Percentiles rank a stretch among this genome's conserved stretches.
Evolutionary conservation across 2,888 invertebrate species (phyloP).

Genomic region (Polydesmus complanatus): DNA sequence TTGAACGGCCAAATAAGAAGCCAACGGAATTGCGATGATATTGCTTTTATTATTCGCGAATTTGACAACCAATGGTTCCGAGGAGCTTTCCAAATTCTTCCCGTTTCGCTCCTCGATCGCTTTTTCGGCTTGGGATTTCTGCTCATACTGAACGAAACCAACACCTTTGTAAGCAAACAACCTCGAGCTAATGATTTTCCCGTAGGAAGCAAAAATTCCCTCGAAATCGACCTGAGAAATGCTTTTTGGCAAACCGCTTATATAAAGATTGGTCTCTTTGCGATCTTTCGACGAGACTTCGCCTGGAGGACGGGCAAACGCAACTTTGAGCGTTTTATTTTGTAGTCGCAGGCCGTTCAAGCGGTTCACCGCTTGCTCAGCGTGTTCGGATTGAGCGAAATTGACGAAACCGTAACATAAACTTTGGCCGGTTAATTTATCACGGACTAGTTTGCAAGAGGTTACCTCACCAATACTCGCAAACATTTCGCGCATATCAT

Average conservation of each 20-base stretch:
- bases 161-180: constrained; percentile 36
- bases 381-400: constrained; percentile 31
- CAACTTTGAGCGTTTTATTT: constrained; percentile 36
- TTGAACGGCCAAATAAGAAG: not conserved
- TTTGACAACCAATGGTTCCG: constrained; percentile 88
- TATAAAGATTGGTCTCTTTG: constrained; percentile 36
- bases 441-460: constrained; percentile 34
- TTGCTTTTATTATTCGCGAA: constrained; percentile 94
- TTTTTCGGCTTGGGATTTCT: constrained; percentile 32
- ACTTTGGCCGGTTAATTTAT: constrained; percentile 34
- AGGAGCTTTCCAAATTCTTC: constrained; percentile 68
- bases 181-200: constrained; percentile 35
- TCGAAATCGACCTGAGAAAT: constrained; percentile 35
- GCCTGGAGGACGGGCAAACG: constrained; percentile 35
- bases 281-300: constrained; percentile 28
- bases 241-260: constrained; percentile 34
- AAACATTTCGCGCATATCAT: constrained; percentile 34
- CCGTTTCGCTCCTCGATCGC: constrained; percentile 34
- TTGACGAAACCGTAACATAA: constrained; percentile 36
- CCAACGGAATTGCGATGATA: constrained; percentile 19
- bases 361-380: constrained; percentile 32
- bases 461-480: constrained; percentile 34
- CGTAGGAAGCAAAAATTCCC: constrained; percentile 33
- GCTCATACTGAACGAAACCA: constrained; percentile 35
- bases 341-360: constrained; percentile 33